These are phyloP conservation scores for Molossus alvarezi DNA, from an alignment of 2,797 vertebrate genomes.

Conservation along the genomic window DNA sequence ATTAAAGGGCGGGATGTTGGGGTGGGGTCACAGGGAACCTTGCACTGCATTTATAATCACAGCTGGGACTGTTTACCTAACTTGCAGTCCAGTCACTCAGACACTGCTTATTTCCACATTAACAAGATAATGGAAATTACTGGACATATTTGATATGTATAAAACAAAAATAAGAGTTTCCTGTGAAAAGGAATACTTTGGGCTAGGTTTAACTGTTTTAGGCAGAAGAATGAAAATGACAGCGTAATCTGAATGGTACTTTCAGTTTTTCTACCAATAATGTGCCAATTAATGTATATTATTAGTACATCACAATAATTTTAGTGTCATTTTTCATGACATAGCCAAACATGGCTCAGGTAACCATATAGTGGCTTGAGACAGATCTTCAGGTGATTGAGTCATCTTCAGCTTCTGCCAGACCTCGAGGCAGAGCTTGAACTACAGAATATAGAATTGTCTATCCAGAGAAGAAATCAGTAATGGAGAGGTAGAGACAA, in stretches of 20 bases:
- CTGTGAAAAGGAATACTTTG: not conserved
- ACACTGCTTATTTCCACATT: constrained; percentile 7
- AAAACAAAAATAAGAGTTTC: not conserved
- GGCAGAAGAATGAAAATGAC: constrained; percentile 57
- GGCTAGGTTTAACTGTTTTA: constrained; percentile 8
- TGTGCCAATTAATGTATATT: constrained; percentile 19
- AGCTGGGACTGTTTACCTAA: constrained; percentile 5
- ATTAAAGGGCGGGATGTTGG: not conserved
- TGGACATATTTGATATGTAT: not conserved
- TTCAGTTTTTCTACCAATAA: constrained; percentile 37
- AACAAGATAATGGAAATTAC: constrained; percentile 1
- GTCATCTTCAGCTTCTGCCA: not conserved
- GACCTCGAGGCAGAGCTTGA: not conserved
- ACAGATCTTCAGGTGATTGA: constrained; percentile 19
- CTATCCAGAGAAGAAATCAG: not conserved
- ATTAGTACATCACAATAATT: not conserved
- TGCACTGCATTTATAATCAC: constrained; percentile 26
- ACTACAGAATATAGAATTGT: not conserved
- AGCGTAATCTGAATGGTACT: not conserved
- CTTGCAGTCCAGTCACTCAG: not conserved
- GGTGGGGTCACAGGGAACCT: not conserved
- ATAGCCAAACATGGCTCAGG: not conserved
- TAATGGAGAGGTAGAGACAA: not conserved
- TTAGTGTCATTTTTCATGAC: constrained; percentile 35
- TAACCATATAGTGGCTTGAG: not conserved